Percentiles rank a stretch among this genome's conserved stretches.
Conservation (phyloP, 2,797 vertebrate genomes). For the Melanotaenia maccullochi region DNA sequence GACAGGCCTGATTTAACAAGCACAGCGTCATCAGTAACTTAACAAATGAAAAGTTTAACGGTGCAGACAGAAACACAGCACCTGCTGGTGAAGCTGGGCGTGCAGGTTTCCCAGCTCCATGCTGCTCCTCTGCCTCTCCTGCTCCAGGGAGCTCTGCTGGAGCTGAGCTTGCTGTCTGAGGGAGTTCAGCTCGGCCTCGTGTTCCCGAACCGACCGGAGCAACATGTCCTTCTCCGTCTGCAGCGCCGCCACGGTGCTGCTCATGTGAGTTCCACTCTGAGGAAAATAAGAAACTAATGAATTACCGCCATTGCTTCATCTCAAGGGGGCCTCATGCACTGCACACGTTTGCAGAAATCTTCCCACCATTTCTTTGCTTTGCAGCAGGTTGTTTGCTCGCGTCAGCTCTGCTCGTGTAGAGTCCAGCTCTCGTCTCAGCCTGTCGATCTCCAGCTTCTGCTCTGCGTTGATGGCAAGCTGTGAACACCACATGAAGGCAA, state of each 20-base stretch:
- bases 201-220: constrained; percentile 64
- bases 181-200: constrained; percentile 76
- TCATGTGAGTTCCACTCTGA: constrained; percentile 83
- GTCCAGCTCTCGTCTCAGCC: constrained; percentile 86
- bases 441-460: constrained; percentile 88
- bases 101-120: constrained; percentile 70
- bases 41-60: no score
- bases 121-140: constrained; percentile 76
- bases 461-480: constrained; percentile 80
- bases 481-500: not conserved
- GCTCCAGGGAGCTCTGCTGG: constrained; percentile 76
- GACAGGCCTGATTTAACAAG: constrained; percentile 75
- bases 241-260: constrained; percentile 71
- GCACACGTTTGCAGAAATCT: rapidly evolving
- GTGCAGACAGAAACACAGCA: constrained; percentile 28
- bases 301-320: not conserved
- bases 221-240: constrained; percentile 83
- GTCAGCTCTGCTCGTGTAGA: constrained; percentile 78
- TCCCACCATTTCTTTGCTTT: constrained; percentile 78
- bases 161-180: constrained; percentile 81
- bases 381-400: constrained; percentile 71
- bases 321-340: no score
- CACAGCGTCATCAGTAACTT: constrained; percentile 9
- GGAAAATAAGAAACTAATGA: not conserved
- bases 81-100: constrained; percentile 82